Base-by-base conservation (phyloP, 2,113 vertebrate genomes). In the Tetraodon nigroviridis region DNA sequence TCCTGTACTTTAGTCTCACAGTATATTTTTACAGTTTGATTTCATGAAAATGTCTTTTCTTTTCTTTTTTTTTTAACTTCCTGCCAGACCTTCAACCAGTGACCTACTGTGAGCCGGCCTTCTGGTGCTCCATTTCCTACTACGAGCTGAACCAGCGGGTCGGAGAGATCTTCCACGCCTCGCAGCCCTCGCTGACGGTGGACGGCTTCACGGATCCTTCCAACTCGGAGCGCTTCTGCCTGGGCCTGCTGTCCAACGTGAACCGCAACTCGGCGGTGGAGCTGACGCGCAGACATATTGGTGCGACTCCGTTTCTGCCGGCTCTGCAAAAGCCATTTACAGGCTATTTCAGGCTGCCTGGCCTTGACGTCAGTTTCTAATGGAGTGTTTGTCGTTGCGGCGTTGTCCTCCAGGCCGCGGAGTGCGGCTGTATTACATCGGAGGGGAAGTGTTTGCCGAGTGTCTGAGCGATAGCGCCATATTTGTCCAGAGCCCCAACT, bases 91-190 rank as follows among this genome's bases (percentile, higher is more conserved):
- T 99, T 66, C 96, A 99, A 89, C 97, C 96, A 0, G 96, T 99
- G 57, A 99, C 95, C 15, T 99, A 99, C 90, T 99, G 96, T 5
- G 97, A 99, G 88, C 97, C 96, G 0, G 96, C 96, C 11, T 99
- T 99, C 89, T 99, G 97, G 97, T 99, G 97, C 84, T 98, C 97
- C 1, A 99, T 99, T 59, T 98, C 96, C 44, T 99, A 99, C 89
- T 99, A 99, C 0, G 97, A 99, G 81, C 91, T 99, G 75, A 99
- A 99, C 92, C 97, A 99, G 90, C 91, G 97, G 0, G 97, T 99
- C 2, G 97, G 97, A 2, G 97, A 99, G 90, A 99, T 95, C 0
- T 99, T 99, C 90, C 96, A 99, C 0, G 97, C 97, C 48, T 99
- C 97, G 0, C 97, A 99, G 86, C 97, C 97, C 2, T 99, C 96